Evolutionary conservation across 2,113 vertebrate genomes (phyloP), one percentile per base, ranked within the genome.

Genomic region (Carettochelys insculpta): DNA sequence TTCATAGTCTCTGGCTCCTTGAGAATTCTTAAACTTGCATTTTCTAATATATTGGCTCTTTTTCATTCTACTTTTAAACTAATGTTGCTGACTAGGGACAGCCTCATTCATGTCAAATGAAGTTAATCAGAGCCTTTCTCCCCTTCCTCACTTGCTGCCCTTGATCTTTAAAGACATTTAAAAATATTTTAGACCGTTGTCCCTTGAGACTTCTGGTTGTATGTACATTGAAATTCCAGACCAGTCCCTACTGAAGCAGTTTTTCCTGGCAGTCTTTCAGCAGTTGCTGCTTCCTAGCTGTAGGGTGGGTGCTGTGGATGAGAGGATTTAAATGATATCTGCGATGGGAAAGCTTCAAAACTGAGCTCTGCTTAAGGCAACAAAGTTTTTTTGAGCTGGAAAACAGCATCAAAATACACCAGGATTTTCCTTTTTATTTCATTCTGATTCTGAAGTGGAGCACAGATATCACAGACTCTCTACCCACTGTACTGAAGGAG

Each of bases 311-410:
- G n/a, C 19, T 24, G 20, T 41, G 24, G 38, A 41, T 61, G 38
- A 71, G 68, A 71, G 38, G 68, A 71, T 41, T 71, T 71, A 25
- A 71, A 71, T 71, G 68, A 43, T n/a, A 6, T 6, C 22, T 71
- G 38, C 22, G 38, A 71, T 43, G 38, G 68, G 68, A 71, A 12
- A 17, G 41, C 38, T 71, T 41, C 11, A 61, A 71, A 71, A 71
- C 38, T 41, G 38, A 41, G 86, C 90, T 92, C 94, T 86, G 85
- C 88, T 95, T 94, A 91, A 89, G 80, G 61, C 75, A 90, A 58
- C 91, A 91, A 93, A 87, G 61, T 91, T 0, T 4, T 61, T 61
- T 61, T 17, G 31, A 61, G 58, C 31, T 61, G 92, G 29, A 81
- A 94, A 79, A 48, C 34, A 85, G 82, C 91, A 88, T 47, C 84